Evolutionary conservation across 2,888 invertebrate genomes (phyloP), one percentile per base, ranked within the genome.

Genomic region (Deroplatys truncata): DNA sequence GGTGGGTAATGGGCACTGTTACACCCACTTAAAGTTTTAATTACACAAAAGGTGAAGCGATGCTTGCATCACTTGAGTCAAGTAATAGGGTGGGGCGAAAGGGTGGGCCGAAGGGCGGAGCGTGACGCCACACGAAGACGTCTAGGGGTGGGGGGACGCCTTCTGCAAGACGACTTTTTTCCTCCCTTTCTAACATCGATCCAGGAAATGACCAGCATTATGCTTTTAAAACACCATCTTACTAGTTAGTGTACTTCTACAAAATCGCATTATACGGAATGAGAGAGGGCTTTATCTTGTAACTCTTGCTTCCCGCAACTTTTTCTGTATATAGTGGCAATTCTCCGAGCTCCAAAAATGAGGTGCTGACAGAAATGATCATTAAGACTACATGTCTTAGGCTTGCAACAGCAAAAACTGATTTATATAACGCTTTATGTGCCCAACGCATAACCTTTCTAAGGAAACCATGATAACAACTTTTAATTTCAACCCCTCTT

Each of bases 11-110:
- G 82, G 35, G 88, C 88, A 88, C 43, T 84, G 88, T 88, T 88
- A 88, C 88, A 88, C 88, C 88, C 88, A 88, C 84, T 88, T 88
- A 88, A 84, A 88, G 88, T 88, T 88, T 88, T 88, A 88, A 88
- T 88, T 88, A 84, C 88, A 88, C 84, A 84, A 82, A 88, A 88
- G 88, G 88, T 88, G 84, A 84, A 88, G 84, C 43, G 88, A 56
- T 86, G 56, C 56, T 85, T 29, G 56, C 56, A 72, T 25, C 56
- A 72, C 56, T 72, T 72, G 56, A 72, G 20, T 72, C 20, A 20
- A 72, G 56, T 72, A 72, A 72, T 72, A 25, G 56, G 56, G 56
- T 72, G 56, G 56, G 56, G 56, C 20, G 25, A 72, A 25, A 25
- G 56, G 56, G 16, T 16, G 56, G 56, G 25, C 56, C 43, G 85